A percentile compares a stretch with the other conserved stretches of the same genome.
Conservation (phyloP, 1,140 invertebrate genomes). For the Acromyrmex charruanus region DNA sequence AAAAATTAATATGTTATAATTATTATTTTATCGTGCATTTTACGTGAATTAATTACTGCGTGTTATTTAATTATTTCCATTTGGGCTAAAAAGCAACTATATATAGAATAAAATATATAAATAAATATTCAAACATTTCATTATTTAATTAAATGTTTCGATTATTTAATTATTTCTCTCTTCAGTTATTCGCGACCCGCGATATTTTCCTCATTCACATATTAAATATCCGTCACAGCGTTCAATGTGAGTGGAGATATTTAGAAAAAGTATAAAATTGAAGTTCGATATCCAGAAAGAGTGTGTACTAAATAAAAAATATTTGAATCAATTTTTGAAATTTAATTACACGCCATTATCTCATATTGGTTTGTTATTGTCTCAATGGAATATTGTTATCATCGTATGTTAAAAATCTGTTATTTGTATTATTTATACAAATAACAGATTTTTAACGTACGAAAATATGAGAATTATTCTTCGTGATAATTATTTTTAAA, state of each 20-base stretch:
- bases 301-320: neutral
- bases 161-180: slow-evolving; percentile 16
- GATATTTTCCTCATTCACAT: neutral
- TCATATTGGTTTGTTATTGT: neutral
- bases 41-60: neutral
- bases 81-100: slow-evolving; percentile 17
- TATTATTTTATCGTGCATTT: slow-evolving; percentile 19
- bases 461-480: neutral
- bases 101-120: slow-evolving; percentile 9
- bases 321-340: neutral
- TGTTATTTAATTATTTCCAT: slow-evolving; percentile 37
- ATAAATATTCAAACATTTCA: slow-evolving; percentile 20
- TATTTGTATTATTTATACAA: neutral
- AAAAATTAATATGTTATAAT: slow-evolving; percentile 25
- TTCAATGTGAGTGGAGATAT: neutral
- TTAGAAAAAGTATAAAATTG: neutral
- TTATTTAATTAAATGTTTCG: slow-evolving; percentile 42
- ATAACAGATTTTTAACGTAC: neutral
- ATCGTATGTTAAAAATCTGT: too few relatives aligned
- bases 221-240: slow-evolving; percentile 7
- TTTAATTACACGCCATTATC: neutral
- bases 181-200: neutral
- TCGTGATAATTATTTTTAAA: slow-evolving; percentile 14
- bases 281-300: neutral
- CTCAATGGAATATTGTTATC: neutral